Evolutionary conservation across 64 coral and sea anemone genomes (phyloP), one percentile per base, ranked within the genome.

Genomic region (Actinia tenebrosa): DNA sequence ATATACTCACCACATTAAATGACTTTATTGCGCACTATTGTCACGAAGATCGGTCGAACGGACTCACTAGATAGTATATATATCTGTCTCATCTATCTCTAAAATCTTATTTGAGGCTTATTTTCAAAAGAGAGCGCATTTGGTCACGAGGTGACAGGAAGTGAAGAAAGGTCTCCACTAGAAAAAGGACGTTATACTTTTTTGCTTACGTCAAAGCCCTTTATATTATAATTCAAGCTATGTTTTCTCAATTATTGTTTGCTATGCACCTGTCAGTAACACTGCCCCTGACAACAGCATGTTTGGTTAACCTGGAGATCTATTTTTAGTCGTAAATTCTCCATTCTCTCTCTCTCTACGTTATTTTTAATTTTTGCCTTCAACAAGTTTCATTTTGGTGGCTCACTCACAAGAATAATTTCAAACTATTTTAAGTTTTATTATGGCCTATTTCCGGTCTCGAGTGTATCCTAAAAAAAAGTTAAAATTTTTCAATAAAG

Each of bases 241-340:
- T 66, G 63, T 66, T 66, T 19, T 66, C 22, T 20, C n/a, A 25
- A 66, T 66, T 66, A 23, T 66, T 66, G n/a, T 66, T 66, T 66
- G 63, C 15, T 23, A 66, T 66, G 19, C n/a, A 23, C 63, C 63
- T 66, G 19, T 66, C 63, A 66, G 4, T 23, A 23, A 10, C 19
- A 66, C 63, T 25, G 22, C n/a, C 11, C 30, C 77, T 79, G 77
- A 46, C 77, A 79, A 79, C 77, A 47, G 17, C 42, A 6, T 79
- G 77, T 79, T 79, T 79, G 77, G 30, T 79, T 79, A 79, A 79
- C 77, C 77, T 45, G 77, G 77, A 79, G 77, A 79, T 79, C 22
- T 66, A 66, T 66, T 66, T 66, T 66, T 66, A 66, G 63, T 23
- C 63, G 20, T 66, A 7, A 23, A 9, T 66, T 66, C n/a, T 66